Conservation (phyloP, 2,113 vertebrate genomes). For the Tenebrosternarchus preto region DNA sequence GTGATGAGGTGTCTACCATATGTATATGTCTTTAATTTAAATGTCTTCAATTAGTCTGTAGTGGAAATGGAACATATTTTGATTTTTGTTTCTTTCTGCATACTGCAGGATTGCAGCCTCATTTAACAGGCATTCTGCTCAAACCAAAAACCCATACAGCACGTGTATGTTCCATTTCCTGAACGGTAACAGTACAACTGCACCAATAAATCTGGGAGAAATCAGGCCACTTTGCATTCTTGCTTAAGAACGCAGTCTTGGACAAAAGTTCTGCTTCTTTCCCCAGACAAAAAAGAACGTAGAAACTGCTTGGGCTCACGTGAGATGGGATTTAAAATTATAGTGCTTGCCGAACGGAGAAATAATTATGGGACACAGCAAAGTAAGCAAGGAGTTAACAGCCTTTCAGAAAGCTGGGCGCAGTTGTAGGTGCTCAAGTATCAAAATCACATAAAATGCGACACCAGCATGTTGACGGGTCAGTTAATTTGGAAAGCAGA, state of each 20-base stretch:
- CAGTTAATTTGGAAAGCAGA: slow-evolving; percentile 7
- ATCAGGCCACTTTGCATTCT: slow-evolving; percentile 50
- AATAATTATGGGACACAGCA: slow-evolving; percentile 35
- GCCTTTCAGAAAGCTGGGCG: slow-evolving; percentile 24
- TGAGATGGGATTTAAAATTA: slow-evolving; percentile 46
- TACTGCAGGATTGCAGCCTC: slow-evolving; percentile 33
- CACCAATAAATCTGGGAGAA: slow-evolving; percentile 54
- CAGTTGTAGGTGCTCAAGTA: slow-evolving; percentile 14
- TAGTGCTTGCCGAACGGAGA: slow-evolving; percentile 7
- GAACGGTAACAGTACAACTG: slow-evolving; percentile 40
- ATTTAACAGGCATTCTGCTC: slow-evolving; percentile 45
- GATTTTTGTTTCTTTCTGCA: slow-evolving; percentile 30
- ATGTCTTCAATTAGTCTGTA: neutral
- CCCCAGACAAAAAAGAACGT: slow-evolving; percentile 21
- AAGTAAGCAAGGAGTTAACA: slow-evolving; percentile 40
- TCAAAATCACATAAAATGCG: neutral
- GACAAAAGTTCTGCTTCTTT: slow-evolving; percentile 26
- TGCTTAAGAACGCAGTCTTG: slow-evolving; percentile 27
- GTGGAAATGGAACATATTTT: slow-evolving; percentile 14
- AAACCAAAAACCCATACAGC: slow-evolving; percentile 52
- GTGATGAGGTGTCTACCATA: too few species aligned
- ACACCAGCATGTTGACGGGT: neutral
- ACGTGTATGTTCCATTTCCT: slow-evolving; percentile 56
- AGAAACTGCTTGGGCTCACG: slow-evolving; percentile 40
- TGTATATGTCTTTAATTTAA: neutral